Base-by-base conservation (phyloP, 1,140 invertebrate genomes). In the Cotesia vestalis region DNA sequence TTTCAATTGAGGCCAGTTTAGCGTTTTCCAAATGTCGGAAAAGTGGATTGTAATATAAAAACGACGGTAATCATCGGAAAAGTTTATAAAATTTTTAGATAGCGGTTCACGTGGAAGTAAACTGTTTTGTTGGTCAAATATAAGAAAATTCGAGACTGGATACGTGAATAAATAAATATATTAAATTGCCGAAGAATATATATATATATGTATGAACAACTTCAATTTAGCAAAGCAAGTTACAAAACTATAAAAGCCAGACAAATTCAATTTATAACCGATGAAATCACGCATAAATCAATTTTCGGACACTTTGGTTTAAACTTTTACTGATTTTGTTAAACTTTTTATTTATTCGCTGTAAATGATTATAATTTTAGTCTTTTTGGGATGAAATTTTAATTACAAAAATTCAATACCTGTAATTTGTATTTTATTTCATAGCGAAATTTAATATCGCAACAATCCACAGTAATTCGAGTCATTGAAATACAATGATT, bases 1-100 rank as follows among this genome's bases (percentile, higher is more conserved):
- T 69, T 68, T 40, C 70, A 64, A 62, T 68, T 74, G 66, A 66
- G 60, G 53, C 27, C 70, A 72, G 53, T 72, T 72, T 11, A 66
- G 38, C 53, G 64, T 57, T 60, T 72, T 72, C 34, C 20, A 20
- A 62, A 67, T 40, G 71, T 72, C 53, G 62, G 55, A 52, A 66
- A 20, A 12, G 35, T 53, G 40, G 20, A 34, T 52, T 34, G 52
- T 61, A 66, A 71, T 46, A 66, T 46, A 66, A 53, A 53, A 59
- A n/a, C 8, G 59, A 69, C 17, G 46, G 12, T 11, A 34, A 55
- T 59, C 17, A 11, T 6, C 14, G n/a, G 52, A 35, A 57, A 51
- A 66, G 17, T 61, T 40, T 66, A 67, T 34, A 67, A 61, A 64
- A 62, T 46, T 11, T 53, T 55, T 64, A 64, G 11, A 64, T 34